These are phyloP conservation scores for Lutjanus erythropterus DNA, from an alignment of 2,113 vertebrate genomes.

Conservation along the genomic window DNA sequence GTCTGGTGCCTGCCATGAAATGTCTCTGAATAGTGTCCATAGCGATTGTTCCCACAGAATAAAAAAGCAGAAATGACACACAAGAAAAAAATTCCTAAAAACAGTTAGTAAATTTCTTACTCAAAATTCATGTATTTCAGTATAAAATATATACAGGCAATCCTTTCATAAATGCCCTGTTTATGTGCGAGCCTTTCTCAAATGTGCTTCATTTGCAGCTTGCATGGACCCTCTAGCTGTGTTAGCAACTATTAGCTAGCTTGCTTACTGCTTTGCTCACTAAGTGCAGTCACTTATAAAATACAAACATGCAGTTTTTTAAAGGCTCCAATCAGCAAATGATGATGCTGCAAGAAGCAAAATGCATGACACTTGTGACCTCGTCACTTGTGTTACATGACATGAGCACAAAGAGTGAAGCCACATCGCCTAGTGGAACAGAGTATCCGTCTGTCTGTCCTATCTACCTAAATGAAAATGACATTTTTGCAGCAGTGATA, in stretches of 20 bases:
- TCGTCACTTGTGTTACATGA: constrained; percentile 26
- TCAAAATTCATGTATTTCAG: neutral
- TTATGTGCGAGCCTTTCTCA: constrained; percentile 13
- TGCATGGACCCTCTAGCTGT: constrained; percentile 32
- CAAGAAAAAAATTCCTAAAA: neutral
- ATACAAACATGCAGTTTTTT: constrained; percentile 50
- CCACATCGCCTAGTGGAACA: neutral
- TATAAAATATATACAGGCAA: neutral
- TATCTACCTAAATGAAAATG: constrained; percentile 5
- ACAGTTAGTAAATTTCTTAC: neutral
- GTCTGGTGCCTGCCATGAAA: neutral
- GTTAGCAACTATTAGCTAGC: constrained; percentile 47
- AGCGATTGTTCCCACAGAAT: neutral
- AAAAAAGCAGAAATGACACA: neutral
- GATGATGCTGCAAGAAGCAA: constrained; percentile 37
- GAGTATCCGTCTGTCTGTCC: neutral
- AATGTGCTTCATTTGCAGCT: constrained; percentile 41
- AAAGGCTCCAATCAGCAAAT: constrained; percentile 53
- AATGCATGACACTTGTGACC: constrained; percentile 20
- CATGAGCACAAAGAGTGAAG: constrained; percentile 16
- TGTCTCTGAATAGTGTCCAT: neutral
- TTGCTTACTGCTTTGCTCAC: constrained; percentile 39
- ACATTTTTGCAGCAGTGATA: constrained; percentile 1
- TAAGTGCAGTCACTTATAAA: constrained; percentile 47
- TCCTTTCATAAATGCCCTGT: constrained; percentile 25